Evolutionary conservation across 2,888 invertebrate genomes (phyloP).

Genomic region (Melinopterus prodromus): DNA sequence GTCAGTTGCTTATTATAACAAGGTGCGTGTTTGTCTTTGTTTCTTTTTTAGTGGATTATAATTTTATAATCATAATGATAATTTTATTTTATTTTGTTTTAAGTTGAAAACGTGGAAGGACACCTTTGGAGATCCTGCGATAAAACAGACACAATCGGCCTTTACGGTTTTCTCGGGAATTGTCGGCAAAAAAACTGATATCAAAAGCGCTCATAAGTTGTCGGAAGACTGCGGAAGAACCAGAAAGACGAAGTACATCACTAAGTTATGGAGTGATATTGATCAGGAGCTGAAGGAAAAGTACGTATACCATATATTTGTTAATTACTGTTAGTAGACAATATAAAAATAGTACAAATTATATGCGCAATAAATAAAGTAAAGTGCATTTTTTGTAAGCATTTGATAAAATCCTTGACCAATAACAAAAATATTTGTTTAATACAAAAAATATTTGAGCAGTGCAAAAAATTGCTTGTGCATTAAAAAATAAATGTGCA

Average conservation of each 20-base stretch:
- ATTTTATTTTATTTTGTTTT: background rate
- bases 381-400: no score
- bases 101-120: slow-evolving; percentile 69
- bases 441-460: no score
- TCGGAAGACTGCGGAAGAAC: slow-evolving; percentile 67
- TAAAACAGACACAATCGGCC: slow-evolving; percentile 63
- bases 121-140: slow-evolving; percentile 62
- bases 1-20: slow-evolving; percentile 52
- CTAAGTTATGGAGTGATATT: slow-evolving; percentile 73
- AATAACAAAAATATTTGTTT: no score
- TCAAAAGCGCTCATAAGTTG: slow-evolving; percentile 60
- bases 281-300: slow-evolving; percentile 67
- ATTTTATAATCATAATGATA: no score
- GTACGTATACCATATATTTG: slow-evolving; percentile 47
- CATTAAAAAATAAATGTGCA: no score
- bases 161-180: slow-evolving; percentile 70
- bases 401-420: no score
- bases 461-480: no score
- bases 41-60: slow-evolving; percentile 17
- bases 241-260: slow-evolving; percentile 67
- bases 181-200: slow-evolving; percentile 61
- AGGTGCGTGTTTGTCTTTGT: slow-evolving; percentile 22
- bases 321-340: no score
- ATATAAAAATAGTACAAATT: background rate
- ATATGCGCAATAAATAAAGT: no score